Conservation (phyloP, 92 coral and sea anemone genomes). For the Metridium senile region DNA sequence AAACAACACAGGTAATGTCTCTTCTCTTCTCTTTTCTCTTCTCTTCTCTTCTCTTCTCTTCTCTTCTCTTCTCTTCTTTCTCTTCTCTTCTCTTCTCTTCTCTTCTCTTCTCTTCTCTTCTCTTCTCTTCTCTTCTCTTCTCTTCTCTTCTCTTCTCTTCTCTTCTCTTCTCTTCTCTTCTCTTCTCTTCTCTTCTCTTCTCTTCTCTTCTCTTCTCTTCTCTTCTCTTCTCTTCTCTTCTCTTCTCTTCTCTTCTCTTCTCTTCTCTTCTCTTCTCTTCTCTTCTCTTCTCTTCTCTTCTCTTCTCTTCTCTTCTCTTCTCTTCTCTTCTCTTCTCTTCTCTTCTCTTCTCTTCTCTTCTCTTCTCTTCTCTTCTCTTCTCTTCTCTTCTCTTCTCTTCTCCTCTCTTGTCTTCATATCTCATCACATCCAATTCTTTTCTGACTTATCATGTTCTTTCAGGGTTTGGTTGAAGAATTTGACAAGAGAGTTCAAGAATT, state of each 20-base stretch:
- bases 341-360: not conserved
- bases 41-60: not conserved
- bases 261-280: not conserved
- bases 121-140: not conserved
- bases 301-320: not conserved
- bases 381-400: not conserved
- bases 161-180: not conserved
- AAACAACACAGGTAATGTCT: conserved; percentile 47
- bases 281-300: not conserved
- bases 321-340: not conserved
- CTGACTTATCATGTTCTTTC: not conserved
- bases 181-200: not conserved
- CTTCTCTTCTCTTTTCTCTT: not conserved
- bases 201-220: not conserved
- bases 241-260: not conserved
- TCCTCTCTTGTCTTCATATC: not conserved
- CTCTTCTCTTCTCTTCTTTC: not conserved
- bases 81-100: not conserved
- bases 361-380: not conserved
- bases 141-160: not conserved
- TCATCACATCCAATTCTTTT: not conserved
- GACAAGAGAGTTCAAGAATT: conserved; percentile 47
- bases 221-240: not conserved
- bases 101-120: not conserved
- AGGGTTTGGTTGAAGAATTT: conserved; percentile 60